Percentiles rank a stretch among this genome's conserved stretches.
These are phyloP conservation scores for Agonopterix arenella DNA, from an alignment of 2,888 invertebrate genomes.

Conservation along the genomic window DNA sequence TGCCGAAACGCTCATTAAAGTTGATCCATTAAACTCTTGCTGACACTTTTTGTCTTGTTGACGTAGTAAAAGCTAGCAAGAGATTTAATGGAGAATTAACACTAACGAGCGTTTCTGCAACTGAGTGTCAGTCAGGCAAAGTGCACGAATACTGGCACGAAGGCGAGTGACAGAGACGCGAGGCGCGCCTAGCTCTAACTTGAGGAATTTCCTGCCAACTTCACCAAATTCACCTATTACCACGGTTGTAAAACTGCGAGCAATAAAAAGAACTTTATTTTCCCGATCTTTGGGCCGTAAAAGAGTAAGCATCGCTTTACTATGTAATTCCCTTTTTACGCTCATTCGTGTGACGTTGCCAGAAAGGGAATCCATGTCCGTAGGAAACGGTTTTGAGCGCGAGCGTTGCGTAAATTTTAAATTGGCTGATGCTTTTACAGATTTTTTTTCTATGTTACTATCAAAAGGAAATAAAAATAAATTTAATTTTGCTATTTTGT, in stretches of 20 bases:
- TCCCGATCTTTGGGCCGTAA: conserved; percentile 53
- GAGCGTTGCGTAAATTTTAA: conserved; percentile 38
- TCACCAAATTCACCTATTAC: conserved; percentile 50
- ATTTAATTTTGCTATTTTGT: too few relatives aligned
- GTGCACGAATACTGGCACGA: too few relatives aligned
- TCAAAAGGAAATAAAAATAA: too few relatives aligned
- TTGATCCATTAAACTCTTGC: too few relatives aligned
- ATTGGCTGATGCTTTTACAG: conserved; percentile 22
- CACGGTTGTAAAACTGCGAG: conserved; percentile 47
- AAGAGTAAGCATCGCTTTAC: conserved; percentile 56
- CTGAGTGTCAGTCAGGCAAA: too few relatives aligned
- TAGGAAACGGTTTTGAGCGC: conserved; percentile 9
- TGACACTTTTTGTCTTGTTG: too few relatives aligned
- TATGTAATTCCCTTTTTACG: conserved; percentile 53
- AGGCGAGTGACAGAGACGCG: too few relatives aligned
- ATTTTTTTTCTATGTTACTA: too few relatives aligned
- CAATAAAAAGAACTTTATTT: conserved; percentile 65
- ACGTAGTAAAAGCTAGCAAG: too few relatives aligned
- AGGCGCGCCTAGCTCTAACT: conserved; percentile 10
- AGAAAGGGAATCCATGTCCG: conserved; percentile 33
- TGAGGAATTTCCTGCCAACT: conserved; percentile 29
- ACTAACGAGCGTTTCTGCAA: too few relatives aligned
- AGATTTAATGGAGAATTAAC: too few relatives aligned
- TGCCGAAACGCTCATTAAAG: too few relatives aligned
- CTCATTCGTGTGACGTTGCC: conserved; percentile 35